phyloP scores from a whole-genome alignment of 2,888 invertebrate species.

The Drosophila leonis region DNA sequence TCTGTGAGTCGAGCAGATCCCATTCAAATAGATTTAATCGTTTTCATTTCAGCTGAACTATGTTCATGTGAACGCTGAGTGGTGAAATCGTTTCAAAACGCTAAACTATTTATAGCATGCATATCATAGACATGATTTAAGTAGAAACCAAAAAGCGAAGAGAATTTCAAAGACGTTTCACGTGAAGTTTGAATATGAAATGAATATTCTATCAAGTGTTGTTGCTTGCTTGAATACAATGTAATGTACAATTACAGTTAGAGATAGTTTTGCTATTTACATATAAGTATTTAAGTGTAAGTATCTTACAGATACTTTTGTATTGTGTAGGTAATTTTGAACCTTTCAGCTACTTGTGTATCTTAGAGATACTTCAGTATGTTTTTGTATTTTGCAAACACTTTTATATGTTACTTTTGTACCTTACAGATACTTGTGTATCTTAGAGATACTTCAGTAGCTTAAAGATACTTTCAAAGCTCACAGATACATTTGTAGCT shows the following conservation, averaged over 20 bases:
- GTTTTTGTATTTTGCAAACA: too few relatives aligned
- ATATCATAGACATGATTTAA: not conserved
- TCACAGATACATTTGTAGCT: not conserved
- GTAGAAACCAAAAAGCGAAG: not conserved
- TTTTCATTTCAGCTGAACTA: not conserved
- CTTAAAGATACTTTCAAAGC: not conserved
- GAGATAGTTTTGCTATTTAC: not conserved
- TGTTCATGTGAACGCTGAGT: not conserved
- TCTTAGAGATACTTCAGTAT: not conserved
- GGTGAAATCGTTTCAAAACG: conserved; percentile 17
- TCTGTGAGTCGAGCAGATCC: not conserved
- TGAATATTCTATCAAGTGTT: too few relatives aligned
- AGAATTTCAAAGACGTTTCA: not conserved
- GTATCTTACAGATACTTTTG: not conserved
- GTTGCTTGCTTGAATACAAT: not conserved
- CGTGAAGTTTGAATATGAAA: not conserved
- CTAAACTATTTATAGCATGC: conserved; percentile 11
- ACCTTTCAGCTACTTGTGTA: too few relatives aligned
- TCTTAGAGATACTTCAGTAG: not conserved
- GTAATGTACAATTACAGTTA: not conserved
- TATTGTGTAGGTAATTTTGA: not conserved
- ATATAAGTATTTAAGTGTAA: not conserved
- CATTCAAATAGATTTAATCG: too few relatives aligned
- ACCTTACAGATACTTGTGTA: not conserved
- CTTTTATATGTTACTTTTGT: not conserved